Base-by-base conservation (phyloP, 2,888 invertebrate genomes). In the Caenorhabditis plicata region DNA sequence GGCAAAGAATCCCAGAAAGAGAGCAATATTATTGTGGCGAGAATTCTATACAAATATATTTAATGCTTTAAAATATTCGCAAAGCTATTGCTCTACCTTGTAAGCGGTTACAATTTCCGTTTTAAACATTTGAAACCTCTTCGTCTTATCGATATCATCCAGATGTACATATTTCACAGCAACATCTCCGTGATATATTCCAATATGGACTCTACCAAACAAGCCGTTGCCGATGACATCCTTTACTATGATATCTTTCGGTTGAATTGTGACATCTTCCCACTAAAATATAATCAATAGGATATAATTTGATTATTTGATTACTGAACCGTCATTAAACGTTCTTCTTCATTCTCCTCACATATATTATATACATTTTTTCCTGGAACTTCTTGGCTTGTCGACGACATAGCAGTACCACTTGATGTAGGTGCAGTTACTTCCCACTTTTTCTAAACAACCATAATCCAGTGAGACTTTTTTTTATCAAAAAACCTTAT, bases 1-100 rank as follows among this genome's bases (percentile, higher is more conserved):
- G 91, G 95, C 93, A 83, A 95, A 96, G 67, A 95, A 96, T 64
- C 98, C 98, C 92, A 96, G 94, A 84, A 98, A 99, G 45, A 98
- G 86, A 46, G 96, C 93, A 68, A 98, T 84, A 86, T 98, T 98
- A 83, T 96, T 96, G 84, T 98, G 98, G 0, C 98, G 87, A 7
- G 96, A 95, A 85, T 96, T 96, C 56, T 94, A 88, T 84, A 96
- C 91, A 75, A 22, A 31, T 11, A 40, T 25, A 20, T 25, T 33
- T 33, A 33, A 9, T 7, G 5, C 5, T 5, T 4, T 5, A 33
- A 33, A 33, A 33, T 9, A 8, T 20, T 13, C 22, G 7, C 7
- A 5, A 4, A 8, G 8, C 36, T 20, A 43, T n/a, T 5, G 22
- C 15, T 38, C 2, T 19, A 71, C 71, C 63, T 94, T 88, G 84